Evolutionary conservation across 2,797 vertebrate species (phyloP), one percentile per base, ranked within the genome.

Genomic region (Oryzias sinensis): DNA sequence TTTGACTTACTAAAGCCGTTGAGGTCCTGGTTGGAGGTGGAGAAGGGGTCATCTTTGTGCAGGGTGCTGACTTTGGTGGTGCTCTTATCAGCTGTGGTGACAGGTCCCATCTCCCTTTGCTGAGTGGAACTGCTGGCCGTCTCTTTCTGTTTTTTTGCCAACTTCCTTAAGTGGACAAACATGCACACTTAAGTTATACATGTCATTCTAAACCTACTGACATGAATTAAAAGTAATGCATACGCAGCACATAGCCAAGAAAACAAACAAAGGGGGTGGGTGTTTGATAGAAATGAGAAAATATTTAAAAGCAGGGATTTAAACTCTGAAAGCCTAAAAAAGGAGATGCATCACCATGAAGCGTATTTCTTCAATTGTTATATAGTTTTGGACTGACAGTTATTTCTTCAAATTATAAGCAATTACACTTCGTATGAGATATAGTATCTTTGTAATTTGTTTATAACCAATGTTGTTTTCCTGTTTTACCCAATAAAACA

Each of bases 101-200:
- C 94, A 0, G 95, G 95, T 8, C 94, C 95, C 97, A 98, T 98
- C 92, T 98, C 97, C 74, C 96, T 93, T 89, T 98, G 97, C 74
- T 88, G 88, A 0, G 94, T 96, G 80, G 88, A 91, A 90, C 95
- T 95, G 83, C 91, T 96, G 74, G 95, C 95, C 0, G 95, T 97
- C 90, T 98, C 97, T 89, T 98, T 98, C 91, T 98, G 97, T 89
- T 98, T 98, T 90, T 98, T 98, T 24, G 97, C 97, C 90, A 98
- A 87, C 90, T 98, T 98, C 93, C 97, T 98, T 87, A 1, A 27
- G 53, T 18, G 13, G 53, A 24, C 14, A 11, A 65, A 59, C 24
- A 53, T 14, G 64, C 4, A 14, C 14, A 65, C 37, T 13, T 8
- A 18, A 45, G 7, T 45, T 7, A 63, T 14, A 63, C 14, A 37